Evolutionary conservation across 1,140 invertebrate genomes (phyloP).

Genomic region (Listronotus bonariensis): DNA sequence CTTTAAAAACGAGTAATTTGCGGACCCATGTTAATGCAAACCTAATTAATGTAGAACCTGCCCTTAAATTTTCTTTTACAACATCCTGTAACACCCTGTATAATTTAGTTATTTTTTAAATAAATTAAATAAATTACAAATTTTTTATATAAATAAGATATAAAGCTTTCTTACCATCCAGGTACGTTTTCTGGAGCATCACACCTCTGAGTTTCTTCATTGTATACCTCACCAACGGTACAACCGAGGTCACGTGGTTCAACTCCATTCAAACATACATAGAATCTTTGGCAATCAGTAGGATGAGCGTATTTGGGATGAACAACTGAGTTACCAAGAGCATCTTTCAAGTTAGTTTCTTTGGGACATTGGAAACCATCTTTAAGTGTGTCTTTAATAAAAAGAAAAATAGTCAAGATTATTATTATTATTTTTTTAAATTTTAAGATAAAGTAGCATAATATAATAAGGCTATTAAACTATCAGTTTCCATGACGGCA

Average conservation of each 20-base stretch:
- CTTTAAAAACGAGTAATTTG: too few relatives aligned
- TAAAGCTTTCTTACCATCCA: slow-evolving; percentile 70
- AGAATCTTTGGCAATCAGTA: slow-evolving; percentile 86
- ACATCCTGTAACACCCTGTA: too few relatives aligned
- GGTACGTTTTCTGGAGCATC: slow-evolving; percentile 85
- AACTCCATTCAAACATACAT: slow-evolving; percentile 84
- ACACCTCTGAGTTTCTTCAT: slow-evolving; percentile 79
- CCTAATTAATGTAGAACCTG: too few relatives aligned
- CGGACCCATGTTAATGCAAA: too few relatives aligned
- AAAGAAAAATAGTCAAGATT: slow-evolving; percentile 7
- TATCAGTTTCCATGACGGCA: too few relatives aligned
- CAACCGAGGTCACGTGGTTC: slow-evolving; percentile 86
- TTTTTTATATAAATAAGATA: too few relatives aligned
- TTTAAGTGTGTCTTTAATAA: slow-evolving; percentile 64
- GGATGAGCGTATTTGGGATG: slow-evolving; percentile 88
- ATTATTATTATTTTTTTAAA: too few relatives aligned
- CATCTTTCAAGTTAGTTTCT: slow-evolving; percentile 64
- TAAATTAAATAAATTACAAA: too few relatives aligned
- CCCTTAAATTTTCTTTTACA: too few relatives aligned
- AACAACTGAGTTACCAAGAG: slow-evolving; percentile 73
- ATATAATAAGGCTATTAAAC: too few relatives aligned
- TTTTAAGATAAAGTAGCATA: neutral
- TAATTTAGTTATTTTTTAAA: too few relatives aligned
- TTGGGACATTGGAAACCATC: slow-evolving; percentile 85
- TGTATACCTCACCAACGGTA: slow-evolving; percentile 83